Evolutionary conservation across 2,797 vertebrate species (phyloP), one percentile per base, ranked within the genome.

Genomic region (Gymnocypris eckloni): DNA sequence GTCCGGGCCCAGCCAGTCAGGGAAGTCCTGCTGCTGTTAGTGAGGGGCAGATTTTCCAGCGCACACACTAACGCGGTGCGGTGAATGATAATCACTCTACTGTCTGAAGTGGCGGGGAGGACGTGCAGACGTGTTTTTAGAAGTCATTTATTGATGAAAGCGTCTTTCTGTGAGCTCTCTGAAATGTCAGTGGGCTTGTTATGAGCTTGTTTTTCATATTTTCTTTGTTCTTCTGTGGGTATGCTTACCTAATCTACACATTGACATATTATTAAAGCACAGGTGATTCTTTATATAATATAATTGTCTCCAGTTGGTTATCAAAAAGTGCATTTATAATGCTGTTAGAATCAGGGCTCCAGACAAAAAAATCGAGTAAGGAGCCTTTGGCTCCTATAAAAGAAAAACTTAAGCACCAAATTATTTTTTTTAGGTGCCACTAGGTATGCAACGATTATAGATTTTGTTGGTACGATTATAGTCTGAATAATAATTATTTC

Each of bases 11-110:
- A 94, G 93, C 94, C 95, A 95, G 90, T 93, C 92, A 94, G 91
- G 90, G 86, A 89, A 84, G 86, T 91, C 92, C 89, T 90, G 89
- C 89, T 90, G 92, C 88, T 33, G 88, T 92, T 93, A 93, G 91
- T 93, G 93, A 94, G 91, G 88, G 94, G 93, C 93, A 95, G 94
- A 95, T 94, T 94, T 94, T 86, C 83, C 20, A 72, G 56, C 56
- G 41, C 45, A 71, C 84, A 81, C 71, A 50, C 39, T 70, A 82
- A 79, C 75, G 20, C 39, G 41, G 7, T 22, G 9, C 18, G 9
- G 66, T 77, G 85, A 87, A 66, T 87, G 59, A 85, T 87, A 86
- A 87, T 87, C 61, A 84, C 59, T 75, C 79, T 37, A 41, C 41
- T 66, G 76, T 82, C 75, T 89, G 50, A 78, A 80, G 71, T 54